These are phyloP conservation scores for Phenganax subtilis DNA, from an alignment of 92 coral and sea anemone genomes.

Conservation along the genomic window DNA sequence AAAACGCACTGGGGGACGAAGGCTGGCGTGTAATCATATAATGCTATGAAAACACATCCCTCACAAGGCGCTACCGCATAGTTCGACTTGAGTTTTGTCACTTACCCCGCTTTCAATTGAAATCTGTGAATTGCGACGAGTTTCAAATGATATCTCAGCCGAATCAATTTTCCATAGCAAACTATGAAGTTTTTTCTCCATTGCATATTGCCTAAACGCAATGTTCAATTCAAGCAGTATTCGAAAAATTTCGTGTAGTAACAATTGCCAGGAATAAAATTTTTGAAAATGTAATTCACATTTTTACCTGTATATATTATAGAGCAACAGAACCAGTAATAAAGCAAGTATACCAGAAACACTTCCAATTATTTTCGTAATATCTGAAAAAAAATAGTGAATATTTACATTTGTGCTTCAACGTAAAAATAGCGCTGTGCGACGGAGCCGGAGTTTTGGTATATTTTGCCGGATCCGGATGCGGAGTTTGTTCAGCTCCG, in stretches of 20 bases:
- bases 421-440: not conserved
- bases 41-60: too few species aligned
- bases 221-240: too few species aligned
- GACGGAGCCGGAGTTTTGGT: not conserved
- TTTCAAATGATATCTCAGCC: conserved; percentile 48
- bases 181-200: conserved; percentile 67
- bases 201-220: conserved; percentile 54
- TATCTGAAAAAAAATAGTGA: not conserved
- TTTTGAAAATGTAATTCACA: not conserved
- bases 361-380: conserved; percentile 9
- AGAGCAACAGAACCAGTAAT: conserved; percentile 61
- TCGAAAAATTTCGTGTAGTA: not conserved
- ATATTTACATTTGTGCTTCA: not conserved
- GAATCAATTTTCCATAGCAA: conserved; percentile 77
- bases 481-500: too few species aligned
- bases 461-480: too few species aligned
- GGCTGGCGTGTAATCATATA: too few species aligned
- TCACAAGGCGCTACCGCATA: not conserved
- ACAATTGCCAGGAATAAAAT: not conserved
- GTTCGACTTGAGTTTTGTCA: not conserved
- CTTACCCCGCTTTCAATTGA: conserved; percentile 50
- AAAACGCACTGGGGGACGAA: too few species aligned
- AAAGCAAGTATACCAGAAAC: conserved; percentile 83
- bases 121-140: conserved; percentile 65
- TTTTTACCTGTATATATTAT: conserved; percentile 81